Percentiles rank a stretch among this genome's conserved stretches.
These are phyloP conservation scores for Buteo buteo DNA, from an alignment of 2,113 vertebrate genomes.

Conservation along the genomic window DNA sequence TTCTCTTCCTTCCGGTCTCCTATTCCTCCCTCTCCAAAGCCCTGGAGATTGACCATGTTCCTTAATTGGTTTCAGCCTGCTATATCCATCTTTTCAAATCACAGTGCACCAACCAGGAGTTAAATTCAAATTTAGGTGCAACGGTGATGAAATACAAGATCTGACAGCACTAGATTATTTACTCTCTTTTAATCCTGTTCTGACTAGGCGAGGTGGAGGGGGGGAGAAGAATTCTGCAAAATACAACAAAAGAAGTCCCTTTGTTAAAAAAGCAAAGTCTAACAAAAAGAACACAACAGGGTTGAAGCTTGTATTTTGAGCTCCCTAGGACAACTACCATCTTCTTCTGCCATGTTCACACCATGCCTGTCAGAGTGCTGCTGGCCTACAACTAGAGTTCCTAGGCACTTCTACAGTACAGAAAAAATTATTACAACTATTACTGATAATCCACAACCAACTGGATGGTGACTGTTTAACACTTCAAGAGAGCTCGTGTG, in stretches of 20 bases:
- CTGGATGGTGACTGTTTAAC: background rate
- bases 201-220: fast-evolving
- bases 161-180: background rate
- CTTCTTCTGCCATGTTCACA: background rate
- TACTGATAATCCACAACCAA: background rate
- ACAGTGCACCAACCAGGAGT: background rate
- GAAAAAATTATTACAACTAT: background rate
- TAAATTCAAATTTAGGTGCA: background rate
- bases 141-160: background rate
- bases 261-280: background rate
- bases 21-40: background rate
- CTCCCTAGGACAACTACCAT: background rate
- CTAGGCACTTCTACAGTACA: background rate
- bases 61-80: conserved; percentile 13
- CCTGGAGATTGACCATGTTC: background rate
- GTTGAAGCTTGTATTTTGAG: background rate
- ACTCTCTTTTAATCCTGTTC: background rate
- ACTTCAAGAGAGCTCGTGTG: background rate
- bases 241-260: background rate
- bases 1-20: background rate
- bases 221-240: background rate
- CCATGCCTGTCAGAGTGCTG: background rate
- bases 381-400: background rate
- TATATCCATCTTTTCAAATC: background rate
- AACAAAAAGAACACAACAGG: background rate